A percentile compares a stretch with the other conserved stretches of the same genome.
phyloP scores from a whole-genome alignment of 2,113 vertebrate species.

The Sinocyclocheilus anophthalmus region DNA sequence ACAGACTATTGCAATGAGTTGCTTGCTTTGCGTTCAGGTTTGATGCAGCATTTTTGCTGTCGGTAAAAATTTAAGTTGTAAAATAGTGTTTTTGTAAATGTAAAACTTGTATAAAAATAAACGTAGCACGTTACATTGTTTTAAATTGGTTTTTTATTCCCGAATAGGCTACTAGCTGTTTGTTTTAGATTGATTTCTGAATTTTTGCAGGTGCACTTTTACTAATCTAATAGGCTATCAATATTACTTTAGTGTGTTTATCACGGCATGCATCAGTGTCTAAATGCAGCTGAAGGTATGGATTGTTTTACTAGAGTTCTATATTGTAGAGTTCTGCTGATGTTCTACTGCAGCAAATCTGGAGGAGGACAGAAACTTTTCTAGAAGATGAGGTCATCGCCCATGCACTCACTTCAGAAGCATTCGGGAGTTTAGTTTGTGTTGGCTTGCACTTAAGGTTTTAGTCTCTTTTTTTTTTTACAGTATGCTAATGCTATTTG shows the following conservation, averaged over 20 bases:
- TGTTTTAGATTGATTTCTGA: not conserved
- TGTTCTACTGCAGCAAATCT: not conserved
- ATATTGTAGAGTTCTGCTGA: not conserved
- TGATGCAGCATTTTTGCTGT: not conserved
- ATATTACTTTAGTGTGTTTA: not conserved
- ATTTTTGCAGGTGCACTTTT: not conserved
- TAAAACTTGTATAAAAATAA: not conserved
- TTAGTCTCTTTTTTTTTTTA: not conserved
- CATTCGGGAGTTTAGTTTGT: too few relatives aligned
- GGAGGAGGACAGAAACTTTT: not conserved
- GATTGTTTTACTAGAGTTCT: not conserved
- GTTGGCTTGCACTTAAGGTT: not conserved
- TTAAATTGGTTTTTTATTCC: not conserved
- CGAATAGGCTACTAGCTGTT: not conserved
- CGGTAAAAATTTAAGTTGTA: not conserved
- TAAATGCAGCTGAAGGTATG: not conserved
- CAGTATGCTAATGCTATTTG: not conserved
- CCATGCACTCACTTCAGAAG: not conserved
- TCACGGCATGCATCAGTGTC: not conserved
- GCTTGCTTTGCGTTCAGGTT: not conserved
- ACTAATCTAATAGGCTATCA: not conserved
- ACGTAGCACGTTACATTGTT: not conserved
- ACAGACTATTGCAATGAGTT: not conserved
- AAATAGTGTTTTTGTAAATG: not conserved
- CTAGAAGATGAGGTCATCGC: constrained; percentile 25